These are phyloP conservation scores for Tricholaema leucomelas DNA, from an alignment of 2,113 vertebrate genomes.

Conservation along the genomic window DNA sequence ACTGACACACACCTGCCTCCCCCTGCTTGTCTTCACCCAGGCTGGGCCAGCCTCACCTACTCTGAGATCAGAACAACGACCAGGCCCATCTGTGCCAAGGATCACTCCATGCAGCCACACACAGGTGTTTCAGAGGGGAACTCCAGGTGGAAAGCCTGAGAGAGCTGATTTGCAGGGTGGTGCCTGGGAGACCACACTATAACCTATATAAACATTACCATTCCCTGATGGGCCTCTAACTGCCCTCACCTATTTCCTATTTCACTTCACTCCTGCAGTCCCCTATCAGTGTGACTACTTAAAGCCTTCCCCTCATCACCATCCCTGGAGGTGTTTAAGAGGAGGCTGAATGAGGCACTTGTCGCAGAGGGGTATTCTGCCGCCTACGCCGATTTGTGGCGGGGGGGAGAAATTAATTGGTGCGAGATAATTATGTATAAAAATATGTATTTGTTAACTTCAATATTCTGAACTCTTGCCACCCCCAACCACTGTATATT, in stretches of 20 bases:
- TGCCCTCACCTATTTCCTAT: not conserved
- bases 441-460: too few relatives aligned
- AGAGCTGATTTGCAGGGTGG: not conserved
- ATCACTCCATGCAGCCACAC: accelerated
- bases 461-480: too few relatives aligned
- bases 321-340: too few relatives aligned
- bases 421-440: too few relatives aligned
- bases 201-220: not conserved
- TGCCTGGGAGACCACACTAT: not conserved
- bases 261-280: accelerated
- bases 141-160: not conserved
- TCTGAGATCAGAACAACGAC: accelerated
- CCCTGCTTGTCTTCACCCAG: not conserved
- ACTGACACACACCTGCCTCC: accelerated
- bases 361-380: too few relatives aligned
- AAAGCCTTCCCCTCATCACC: too few relatives aligned
- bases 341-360: too few relatives aligned
- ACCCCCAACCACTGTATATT: too few relatives aligned
- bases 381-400: too few relatives aligned
- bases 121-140: not conserved
- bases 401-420: too few relatives aligned
- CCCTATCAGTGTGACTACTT: accelerated
- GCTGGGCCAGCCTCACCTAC: accelerated
- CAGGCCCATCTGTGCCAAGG: accelerated
- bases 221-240: accelerated